Conservation (phyloP, 2,797 vertebrate genomes). For the Melanotaenia parkinsoni region DNA sequence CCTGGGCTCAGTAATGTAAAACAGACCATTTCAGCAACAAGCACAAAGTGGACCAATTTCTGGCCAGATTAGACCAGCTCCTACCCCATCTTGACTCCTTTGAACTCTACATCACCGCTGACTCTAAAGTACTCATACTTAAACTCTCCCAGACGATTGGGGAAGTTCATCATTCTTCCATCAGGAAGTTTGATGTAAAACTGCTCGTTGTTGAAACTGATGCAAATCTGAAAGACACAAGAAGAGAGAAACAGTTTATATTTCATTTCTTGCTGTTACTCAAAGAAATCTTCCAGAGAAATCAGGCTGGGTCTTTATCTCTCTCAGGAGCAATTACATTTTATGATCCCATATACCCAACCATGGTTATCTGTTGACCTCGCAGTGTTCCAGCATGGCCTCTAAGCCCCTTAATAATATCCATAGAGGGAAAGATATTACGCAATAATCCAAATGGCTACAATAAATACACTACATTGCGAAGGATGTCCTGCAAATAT, state of each 20-base stretch:
- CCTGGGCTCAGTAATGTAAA: conserved; percentile 11
- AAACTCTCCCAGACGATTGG: conserved; percentile 81
- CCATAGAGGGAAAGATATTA: background rate
- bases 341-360: conserved; percentile 29
- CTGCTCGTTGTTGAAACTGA: conserved; percentile 75
- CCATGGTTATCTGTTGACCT: conserved; percentile 12
- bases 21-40: conserved; percentile 13
- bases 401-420: background rate
- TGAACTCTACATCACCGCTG: conserved; percentile 63
- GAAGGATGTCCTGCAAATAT: background rate
- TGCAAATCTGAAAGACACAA: conserved; percentile 59
- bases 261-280: background rate
- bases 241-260: background rate
- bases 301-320: background rate
- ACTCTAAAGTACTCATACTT: conserved; percentile 76
- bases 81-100: conserved; percentile 78
- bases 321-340: conserved; percentile 3
- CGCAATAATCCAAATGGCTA: background rate
- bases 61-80: background rate
- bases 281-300: background rate
- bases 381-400: background rate
- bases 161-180: conserved; percentile 76
- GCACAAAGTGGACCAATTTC: conserved; percentile 2
- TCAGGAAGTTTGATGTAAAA: conserved; percentile 82
- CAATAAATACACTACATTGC: background rate